Base-by-base conservation (phyloP, 2,797 vertebrate genomes). In the Liasis olivaceus region DNA sequence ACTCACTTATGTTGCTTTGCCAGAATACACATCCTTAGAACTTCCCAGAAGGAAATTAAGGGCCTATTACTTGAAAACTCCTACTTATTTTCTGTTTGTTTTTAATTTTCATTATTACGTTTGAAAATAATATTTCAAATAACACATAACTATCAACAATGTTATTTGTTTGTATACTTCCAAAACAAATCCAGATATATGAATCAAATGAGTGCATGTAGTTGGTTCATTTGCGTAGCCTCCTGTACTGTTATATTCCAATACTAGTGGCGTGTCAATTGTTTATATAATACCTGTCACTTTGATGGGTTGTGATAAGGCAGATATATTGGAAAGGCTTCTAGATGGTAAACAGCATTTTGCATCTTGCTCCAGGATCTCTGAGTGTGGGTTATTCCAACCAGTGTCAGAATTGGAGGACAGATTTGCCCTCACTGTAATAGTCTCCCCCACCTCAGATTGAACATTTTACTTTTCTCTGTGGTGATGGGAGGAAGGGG, bases 41-140 rank as follows among this genome's bases (percentile, higher is more conserved):
- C 51, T 81, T 85, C 89, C 58, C 20, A 64, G 93, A 94, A 47
- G 13, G 85, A 88, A 95, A 56, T 94, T 64, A 90, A 62, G 56
- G 31, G 36, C 12, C 15, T 69, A 64, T n/a, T 88, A 62, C 3
- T 89, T 7, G 91, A 90, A 96, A 92, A 22, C 2, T n/a, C 87
- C 54, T 31, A 85, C 77, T 7, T 94, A 8, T 6, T 36, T 89
- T 54, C 13, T 47, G 17, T 62, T 81, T 64, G 31, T 62, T 81
- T 64, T 84, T 64, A 64, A 85, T 56, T 88, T 62, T 60, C 47
- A 81, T 81, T 63, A 88, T 22, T 88, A 13, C 28, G 28, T 20
- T 85, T 77, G 17, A 42, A 42, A 84, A 54, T 91, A 72, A 59
- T 87, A 91, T 47, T 58, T 31, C 56, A 91, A 22, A 2, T 87